These are phyloP conservation scores for Drosophila azteca DNA, from an alignment of 1,140 invertebrate genomes.

Conservation along the genomic window DNA sequence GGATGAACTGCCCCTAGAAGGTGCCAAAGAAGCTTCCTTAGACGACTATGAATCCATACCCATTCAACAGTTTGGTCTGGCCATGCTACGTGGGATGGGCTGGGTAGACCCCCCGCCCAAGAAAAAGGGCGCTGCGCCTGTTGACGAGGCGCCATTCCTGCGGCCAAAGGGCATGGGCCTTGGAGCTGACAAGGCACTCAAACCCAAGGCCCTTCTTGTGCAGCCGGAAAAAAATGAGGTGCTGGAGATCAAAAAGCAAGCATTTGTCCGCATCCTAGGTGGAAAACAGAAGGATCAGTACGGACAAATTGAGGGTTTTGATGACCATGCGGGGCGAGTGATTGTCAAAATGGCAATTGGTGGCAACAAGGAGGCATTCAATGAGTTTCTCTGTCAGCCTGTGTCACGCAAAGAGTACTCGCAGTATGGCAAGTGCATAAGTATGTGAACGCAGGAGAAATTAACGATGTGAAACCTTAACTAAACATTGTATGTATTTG, in stretches of 20 bases:
- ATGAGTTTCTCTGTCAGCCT: constrained; percentile 90
- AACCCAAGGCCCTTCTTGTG: constrained; percentile 79
- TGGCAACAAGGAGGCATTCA: constrained; percentile 88
- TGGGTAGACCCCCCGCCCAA: constrained; percentile 87
- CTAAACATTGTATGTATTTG: neutral
- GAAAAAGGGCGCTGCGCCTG: constrained; percentile 88
- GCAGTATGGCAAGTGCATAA: constrained; percentile 91
- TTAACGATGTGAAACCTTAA: neutral
- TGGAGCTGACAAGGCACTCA: constrained; percentile 91
- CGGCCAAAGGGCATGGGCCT: constrained; percentile 96
- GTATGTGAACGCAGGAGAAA: constrained; percentile 85
- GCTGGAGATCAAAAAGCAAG: constrained; percentile 87
- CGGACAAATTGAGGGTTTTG: constrained; percentile 93
- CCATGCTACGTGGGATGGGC: constrained; percentile 97
- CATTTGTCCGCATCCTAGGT: constrained; percentile 89
- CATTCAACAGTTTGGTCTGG: constrained; percentile 93
- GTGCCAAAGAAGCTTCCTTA: constrained; percentile 88
- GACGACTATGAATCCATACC: constrained; percentile 96
- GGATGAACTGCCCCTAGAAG: constrained; percentile 84
- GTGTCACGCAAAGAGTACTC: constrained; percentile 91
- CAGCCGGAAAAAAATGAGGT: constrained; percentile 86
- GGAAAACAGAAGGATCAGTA: constrained; percentile 91
- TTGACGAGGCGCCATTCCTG: constrained; percentile 84
- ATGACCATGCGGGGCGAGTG: constrained; percentile 92
- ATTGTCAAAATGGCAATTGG: constrained; percentile 91